phyloP scores from a whole-genome alignment of 2,888 invertebrate genomes.

The Sarcophaga carnaria region DNA sequence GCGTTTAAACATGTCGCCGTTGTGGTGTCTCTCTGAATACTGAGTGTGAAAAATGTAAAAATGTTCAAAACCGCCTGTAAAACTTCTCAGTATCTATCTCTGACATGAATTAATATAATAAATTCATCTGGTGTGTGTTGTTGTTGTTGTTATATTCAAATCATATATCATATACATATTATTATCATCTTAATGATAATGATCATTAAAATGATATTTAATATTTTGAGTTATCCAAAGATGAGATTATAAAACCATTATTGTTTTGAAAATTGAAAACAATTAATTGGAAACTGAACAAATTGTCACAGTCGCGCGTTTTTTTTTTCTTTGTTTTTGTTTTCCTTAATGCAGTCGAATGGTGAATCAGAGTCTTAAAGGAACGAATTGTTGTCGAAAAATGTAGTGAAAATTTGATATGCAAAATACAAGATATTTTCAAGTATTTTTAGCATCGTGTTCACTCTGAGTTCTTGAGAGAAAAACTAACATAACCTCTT shows the following conservation, averaged over 20 bases:
- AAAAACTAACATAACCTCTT: too few species aligned
- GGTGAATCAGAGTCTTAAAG: slow-evolving; percentile 31
- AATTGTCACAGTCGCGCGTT: slow-evolving; percentile 59
- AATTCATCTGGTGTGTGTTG: neutral
- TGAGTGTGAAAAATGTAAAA: slow-evolving; percentile 43
- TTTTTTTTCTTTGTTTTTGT: slow-evolving; percentile 19
- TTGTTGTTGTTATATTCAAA: slow-evolving; percentile 38
- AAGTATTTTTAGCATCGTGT: neutral
- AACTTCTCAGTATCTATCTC: neutral
- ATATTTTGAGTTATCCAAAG: slow-evolving; percentile 39
- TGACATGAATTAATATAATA: slow-evolving; percentile 53
- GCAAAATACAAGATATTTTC: neutral
- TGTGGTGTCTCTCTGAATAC: slow-evolving; percentile 63
- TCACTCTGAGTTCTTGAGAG: too few species aligned
- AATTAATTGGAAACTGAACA: slow-evolving; percentile 50
- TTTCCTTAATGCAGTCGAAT: slow-evolving; percentile 45
- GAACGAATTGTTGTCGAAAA: neutral
- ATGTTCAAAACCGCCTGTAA: neutral
- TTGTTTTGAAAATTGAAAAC: slow-evolving; percentile 35
- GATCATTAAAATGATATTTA: slow-evolving; percentile 65
- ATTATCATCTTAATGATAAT: slow-evolving; percentile 18
- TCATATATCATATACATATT: slow-evolving; percentile 36
- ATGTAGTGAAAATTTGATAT: neutral
- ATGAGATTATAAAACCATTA: slow-evolving; percentile 45
- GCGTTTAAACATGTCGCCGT: slow-evolving; percentile 57